Conservation (phyloP, 2,797 vertebrate genomes). For the Loris lydekkerianus region DNA sequence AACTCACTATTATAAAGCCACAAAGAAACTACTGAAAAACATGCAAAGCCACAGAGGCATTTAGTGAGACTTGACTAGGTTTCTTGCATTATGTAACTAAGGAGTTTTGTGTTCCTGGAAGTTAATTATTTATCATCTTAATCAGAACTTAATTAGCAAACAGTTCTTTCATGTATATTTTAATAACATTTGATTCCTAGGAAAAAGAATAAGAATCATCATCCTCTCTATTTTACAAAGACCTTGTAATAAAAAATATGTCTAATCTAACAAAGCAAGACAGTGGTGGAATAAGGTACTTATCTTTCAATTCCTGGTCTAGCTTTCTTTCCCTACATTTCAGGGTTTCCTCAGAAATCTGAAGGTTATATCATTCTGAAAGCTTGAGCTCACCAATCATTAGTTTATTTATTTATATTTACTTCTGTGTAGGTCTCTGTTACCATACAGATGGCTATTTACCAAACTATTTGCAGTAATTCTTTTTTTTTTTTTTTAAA, state of each 20-base stretch:
- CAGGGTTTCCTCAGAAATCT: not conserved
- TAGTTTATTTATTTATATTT: not conserved
- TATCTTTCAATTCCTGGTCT: not conserved
- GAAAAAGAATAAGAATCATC: not conserved
- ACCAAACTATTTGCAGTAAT: not conserved
- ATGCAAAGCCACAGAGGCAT: not conserved
- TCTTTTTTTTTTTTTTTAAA: too few species aligned
- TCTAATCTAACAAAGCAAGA: not conserved
- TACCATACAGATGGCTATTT: not conserved
- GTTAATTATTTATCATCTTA: not conserved
- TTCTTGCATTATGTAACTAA: not conserved
- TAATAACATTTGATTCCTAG: not conserved
- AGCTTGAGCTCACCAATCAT: not conserved
- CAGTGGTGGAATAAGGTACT: not conserved
- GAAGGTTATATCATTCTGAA: not conserved
- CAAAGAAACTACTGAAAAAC: constrained; percentile 21
- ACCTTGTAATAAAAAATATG: not conserved
- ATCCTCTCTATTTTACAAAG: not conserved
- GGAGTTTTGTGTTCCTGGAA: not conserved
- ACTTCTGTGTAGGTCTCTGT: not conserved
- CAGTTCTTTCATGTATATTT: constrained; percentile 2
- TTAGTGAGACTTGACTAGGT: not conserved
- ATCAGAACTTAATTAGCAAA: constrained; percentile 37
- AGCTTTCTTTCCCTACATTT: not conserved
- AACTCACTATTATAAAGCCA: not conserved